A percentile compares a stretch with the other conserved stretches of the same genome.
These are phyloP conservation scores for Hippocampus mohnikei DNA, from an alignment of 2,113 vertebrate species.

Conservation along the genomic window DNA sequence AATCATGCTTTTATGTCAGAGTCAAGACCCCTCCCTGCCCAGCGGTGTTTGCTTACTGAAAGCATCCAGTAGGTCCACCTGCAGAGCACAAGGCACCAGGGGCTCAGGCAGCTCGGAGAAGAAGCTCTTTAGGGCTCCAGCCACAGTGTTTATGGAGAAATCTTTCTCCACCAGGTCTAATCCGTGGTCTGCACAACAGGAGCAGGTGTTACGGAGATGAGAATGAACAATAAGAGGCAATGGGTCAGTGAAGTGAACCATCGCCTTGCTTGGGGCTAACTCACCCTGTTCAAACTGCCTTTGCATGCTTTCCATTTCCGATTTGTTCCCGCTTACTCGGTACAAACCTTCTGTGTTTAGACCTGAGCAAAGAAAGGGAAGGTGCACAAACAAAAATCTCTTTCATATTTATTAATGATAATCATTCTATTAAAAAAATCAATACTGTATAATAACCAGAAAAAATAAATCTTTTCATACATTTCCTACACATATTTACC, in stretches of 20 bases:
- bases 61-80: slow-evolving; percentile 82
- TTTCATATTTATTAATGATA: no score
- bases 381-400: slow-evolving; percentile 26
- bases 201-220: slow-evolving; percentile 14
- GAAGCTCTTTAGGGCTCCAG: slow-evolving; percentile 93
- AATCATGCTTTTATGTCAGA: slow-evolving; percentile 50
- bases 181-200: slow-evolving; percentile 76
- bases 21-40: slow-evolving; percentile 51
- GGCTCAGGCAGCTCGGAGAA: slow-evolving; percentile 94
- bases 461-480: no score
- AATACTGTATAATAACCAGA: no score
- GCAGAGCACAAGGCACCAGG: slow-evolving; percentile 86
- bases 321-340: slow-evolving; percentile 93
- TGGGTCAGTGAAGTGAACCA: slow-evolving; percentile 20
- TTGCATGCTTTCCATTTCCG: slow-evolving; percentile 95
- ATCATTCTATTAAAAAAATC: no score
- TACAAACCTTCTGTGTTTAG: slow-evolving; percentile 93
- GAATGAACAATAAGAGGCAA: slow-evolving; percentile 9
- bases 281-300: slow-evolving; percentile 97
- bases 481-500: no score
- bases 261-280: slow-evolving; percentile 38
- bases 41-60: slow-evolving; percentile 83
- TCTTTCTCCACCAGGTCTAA: slow-evolving; percentile 94
- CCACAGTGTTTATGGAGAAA: slow-evolving; percentile 92
- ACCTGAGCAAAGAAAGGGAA: slow-evolving; percentile 64